These are phyloP conservation scores for Rhodinocichla rosea DNA, from an alignment of 2,113 vertebrate species.

Conservation along the genomic window DNA sequence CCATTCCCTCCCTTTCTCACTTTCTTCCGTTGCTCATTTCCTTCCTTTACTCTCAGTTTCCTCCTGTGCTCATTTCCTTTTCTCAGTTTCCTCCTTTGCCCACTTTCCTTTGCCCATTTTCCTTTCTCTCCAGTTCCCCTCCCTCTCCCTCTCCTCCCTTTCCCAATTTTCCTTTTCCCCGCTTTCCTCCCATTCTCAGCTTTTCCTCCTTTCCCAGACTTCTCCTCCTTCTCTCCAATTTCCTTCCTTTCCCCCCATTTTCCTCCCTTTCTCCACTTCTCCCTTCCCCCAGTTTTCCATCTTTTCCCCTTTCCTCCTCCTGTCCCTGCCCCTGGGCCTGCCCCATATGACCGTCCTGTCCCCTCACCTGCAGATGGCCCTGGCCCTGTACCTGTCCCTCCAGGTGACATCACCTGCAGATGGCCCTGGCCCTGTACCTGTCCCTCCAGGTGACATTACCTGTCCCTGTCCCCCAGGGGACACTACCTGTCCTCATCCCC, in stretches of 20 bases:
- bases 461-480: neutral
- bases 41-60: too few species aligned
- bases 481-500: neutral
- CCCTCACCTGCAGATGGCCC: neutral
- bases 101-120: too few species aligned
- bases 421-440: too few species aligned
- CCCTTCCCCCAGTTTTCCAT: neutral
- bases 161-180: too few species aligned
- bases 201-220: neutral
- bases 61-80: neutral
- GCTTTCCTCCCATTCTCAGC: neutral
- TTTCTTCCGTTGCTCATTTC: too few species aligned
- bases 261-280: neutral
- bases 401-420: neutral
- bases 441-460: neutral
- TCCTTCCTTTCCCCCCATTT: neutral
- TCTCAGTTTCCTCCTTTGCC: neutral
- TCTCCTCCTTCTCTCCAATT: neutral
- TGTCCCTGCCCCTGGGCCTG: too few species aligned
- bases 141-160: neutral
- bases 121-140: neutral
- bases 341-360: neutral
- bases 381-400: neutral
- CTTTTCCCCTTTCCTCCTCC: neutral
- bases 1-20: neutral